phyloP scores from a whole-genome alignment of 2,888 invertebrate species.

The Belgica antarctica region DNA sequence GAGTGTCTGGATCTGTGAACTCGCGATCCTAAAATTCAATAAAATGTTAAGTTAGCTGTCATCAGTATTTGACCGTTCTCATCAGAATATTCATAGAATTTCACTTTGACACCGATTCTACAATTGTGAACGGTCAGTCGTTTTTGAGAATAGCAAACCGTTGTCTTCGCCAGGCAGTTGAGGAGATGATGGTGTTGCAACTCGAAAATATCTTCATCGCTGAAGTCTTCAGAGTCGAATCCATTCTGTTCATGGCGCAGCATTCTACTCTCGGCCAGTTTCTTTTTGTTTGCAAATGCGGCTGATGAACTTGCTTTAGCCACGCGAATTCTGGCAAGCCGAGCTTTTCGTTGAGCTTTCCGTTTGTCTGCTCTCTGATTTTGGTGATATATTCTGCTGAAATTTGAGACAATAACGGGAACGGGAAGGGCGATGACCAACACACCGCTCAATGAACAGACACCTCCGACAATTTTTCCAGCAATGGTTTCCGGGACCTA shows the following conservation, averaged over 20 bases:
- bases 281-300: constrained; percentile 97
- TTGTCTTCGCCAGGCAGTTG: constrained; percentile 95
- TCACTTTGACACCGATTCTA: too few species aligned
- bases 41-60: not conserved
- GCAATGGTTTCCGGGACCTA: constrained; percentile 89
- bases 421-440: constrained; percentile 98
- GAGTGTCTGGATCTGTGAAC: constrained; percentile 93
- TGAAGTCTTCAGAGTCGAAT: constrained; percentile 82
- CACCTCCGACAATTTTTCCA: constrained; percentile 98
- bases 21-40: constrained; percentile 76
- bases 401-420: constrained; percentile 99
- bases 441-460: constrained; percentile 97
- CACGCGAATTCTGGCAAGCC: constrained; percentile 95
- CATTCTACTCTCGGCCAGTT: constrained; percentile 87
- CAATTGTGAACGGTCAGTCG: not conserved
- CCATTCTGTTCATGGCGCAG: constrained; percentile 91
- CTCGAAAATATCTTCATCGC: constrained; percentile 97
- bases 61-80: too few species aligned
- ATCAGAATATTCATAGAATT: too few species aligned
- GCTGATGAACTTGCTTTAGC: constrained; percentile 99
- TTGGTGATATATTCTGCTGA: constrained; percentile 99
- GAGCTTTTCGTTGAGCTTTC: constrained; percentile 99
- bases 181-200: constrained; percentile 98
- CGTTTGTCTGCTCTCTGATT: constrained; percentile 99
- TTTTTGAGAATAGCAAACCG: constrained; percentile 68